Base-by-base conservation (phyloP, 2,797 vertebrate species). In the Anableps anableps region DNA sequence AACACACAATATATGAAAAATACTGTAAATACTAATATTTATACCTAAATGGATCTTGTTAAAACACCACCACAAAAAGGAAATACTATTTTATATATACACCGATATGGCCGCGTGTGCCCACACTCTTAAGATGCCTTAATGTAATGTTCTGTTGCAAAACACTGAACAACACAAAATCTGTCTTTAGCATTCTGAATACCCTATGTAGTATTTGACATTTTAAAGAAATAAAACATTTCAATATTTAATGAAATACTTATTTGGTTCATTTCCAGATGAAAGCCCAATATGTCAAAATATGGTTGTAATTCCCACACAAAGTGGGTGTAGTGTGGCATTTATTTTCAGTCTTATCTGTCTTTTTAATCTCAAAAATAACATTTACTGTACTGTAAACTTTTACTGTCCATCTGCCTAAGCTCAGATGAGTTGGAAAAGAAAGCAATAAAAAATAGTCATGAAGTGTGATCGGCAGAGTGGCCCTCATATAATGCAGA, bases 1-100 rank as follows among this genome's bases (percentile, higher is more conserved):
- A 66, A 87, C 38, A 75, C 75, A 70, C 19, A 36, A 9, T 31
- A 64, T 34, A 66, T 13, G 26, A 45, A 86, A 48, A 36, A 21
- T 36, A 36, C 1, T 36, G 17, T 21, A 36, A 36, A 64, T 19
- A 34, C 2, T 26, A 17, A 36, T 36, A 21, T 64, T 64, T 64
- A 64, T 64, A 64, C 60, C 31, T 17, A 64, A 64, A 21, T 64
- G 60, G 34, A 34, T 64, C 60, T 64, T 64, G 7, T 34, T 64
- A 31, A 64, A n/a, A n/a, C n/a, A n/a, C n/a, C n/a, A 64, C 60
- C 21, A 64, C 17, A 34, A 62, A 62, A 62, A 6, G 29, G 5
- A 64, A 36, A 64, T 75, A 53, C 60, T 31, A 82, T 70, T 23
- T 29, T 47, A 72, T 51, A 50, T 2, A 38, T 26, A 11, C 6